Evolutionary conservation across 2,888 invertebrate genomes (phyloP), one percentile per base, ranked within the genome.

Genomic region (Minunthozetes semirufus): DNA sequence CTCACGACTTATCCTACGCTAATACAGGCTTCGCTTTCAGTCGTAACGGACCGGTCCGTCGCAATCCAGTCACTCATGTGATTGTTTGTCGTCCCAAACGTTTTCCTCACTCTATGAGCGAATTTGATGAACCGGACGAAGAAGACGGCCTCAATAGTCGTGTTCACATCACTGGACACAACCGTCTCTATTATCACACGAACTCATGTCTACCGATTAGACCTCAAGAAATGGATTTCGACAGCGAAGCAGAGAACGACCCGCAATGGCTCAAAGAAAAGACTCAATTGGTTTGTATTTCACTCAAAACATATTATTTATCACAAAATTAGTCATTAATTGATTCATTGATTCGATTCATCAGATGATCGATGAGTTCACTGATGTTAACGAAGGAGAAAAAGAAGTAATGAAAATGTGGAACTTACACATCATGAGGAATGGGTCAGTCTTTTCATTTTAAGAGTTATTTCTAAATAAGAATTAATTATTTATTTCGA

Each of bases 381-480:
- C 95, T 0, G 98, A 98, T 83, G 97, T 98, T n/a, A 98, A 98
- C 83, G 95, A 94, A 81, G 96, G 96, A 0, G 98, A 98, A 83
- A 98, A 98, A 81, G 95, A 95, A 81, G 85, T 98, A 61, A 97
- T 97, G 96, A 97, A 96, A 83, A 89, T 97, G 88, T 98, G 98
- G 98, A 98, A 98, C 84, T 85, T 95, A 9, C 96, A 97, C 84
- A 91, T 96, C 13, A 95, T 97, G 94, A 93, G 92, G 81, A 87
- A 92, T 82, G 90, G 91, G 83, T 90, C 86, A 82, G 85, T 81
- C 11, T 42, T 11, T 42, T 13, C 42, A 42, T 11, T 13, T 42
- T 42, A n/a, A n/a, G n/a, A n/a, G n/a, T n/a, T n/a, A 61, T 19
- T 56, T 17, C 56, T 4, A 25, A 22, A 56, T 42, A 72, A 70